Base-by-base conservation (phyloP, 2,113 vertebrate genomes). In the Sterrhoptilus dennistouni region DNA sequence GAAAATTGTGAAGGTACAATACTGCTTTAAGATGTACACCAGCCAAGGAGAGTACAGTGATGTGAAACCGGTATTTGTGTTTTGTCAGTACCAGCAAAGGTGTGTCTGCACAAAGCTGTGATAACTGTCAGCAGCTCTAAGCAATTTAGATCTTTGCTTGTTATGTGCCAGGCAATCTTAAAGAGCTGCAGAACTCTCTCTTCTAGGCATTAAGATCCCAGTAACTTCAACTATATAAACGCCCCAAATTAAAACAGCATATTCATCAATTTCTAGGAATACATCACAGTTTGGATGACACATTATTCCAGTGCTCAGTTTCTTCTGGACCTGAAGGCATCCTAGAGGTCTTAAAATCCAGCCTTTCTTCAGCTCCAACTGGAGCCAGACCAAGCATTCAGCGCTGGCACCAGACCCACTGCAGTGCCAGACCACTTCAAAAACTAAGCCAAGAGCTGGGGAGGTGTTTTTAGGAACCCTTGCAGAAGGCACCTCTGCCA, bases 241-340 rank as follows among this genome's bases (percentile, higher is more conserved):
- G 15, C 47, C 33, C 11, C 63, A 76, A 75, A 71, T 56, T 8
- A 19, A 94, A 87, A 56, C 2, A 68, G 21, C 28, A 31, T 33
- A 90, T 57, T 69, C 52, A 82, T 52, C 17, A 23, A 63, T 95
- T 96, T 93, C 92, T 93, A 97, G 94, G 93, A 96, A 97, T 52
- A 35, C 38, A 31, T 11, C 61, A 53, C 54, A 54, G 35, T 79
- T 82, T 54, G 52, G 75, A 91, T 49, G 82, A 79, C 28, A 5
- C 50, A 13, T 63, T 53, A 89, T 50, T 86, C 45, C 81, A 60
- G 52, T 21, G 40, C 64, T 83, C 42, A 8, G 38, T 66, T 96
- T 92, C 68, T 97, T 94, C 70, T 61, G 80, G 83, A 76, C 92
- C 75, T 61, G 60, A 70, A 95, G 38, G 80, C 70, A 88, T 87